phyloP scores from a whole-genome alignment of 2,888 invertebrate species.

The Kryphioiulus occultus region DNA sequence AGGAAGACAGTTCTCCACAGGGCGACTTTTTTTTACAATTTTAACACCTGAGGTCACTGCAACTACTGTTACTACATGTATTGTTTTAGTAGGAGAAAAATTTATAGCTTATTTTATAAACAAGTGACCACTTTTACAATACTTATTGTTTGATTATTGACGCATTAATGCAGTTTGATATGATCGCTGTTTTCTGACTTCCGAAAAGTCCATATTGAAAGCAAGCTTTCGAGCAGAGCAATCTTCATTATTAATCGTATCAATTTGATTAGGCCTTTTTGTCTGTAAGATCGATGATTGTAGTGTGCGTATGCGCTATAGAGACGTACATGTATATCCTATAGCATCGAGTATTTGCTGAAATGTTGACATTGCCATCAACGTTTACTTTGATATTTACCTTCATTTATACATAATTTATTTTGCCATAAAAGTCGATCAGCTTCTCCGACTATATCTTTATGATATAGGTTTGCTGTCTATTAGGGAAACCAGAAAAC shows the following conservation, averaged over 20 bases:
- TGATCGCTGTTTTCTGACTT: too few relatives aligned
- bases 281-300: background rate
- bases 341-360: background rate
- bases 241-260: background rate
- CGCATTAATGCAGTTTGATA: too few relatives aligned
- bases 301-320: background rate
- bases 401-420: constrained; percentile 29
- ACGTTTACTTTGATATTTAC: constrained; percentile 21
- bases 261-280: constrained; percentile 28
- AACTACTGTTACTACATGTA: too few relatives aligned
- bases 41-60: too few relatives aligned
- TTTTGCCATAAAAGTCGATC: constrained; percentile 7
- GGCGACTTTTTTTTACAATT: too few relatives aligned
- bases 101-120: too few relatives aligned
- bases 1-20: too few relatives aligned
- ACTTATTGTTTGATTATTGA: too few relatives aligned
- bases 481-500: background rate
- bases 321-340: background rate
- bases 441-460: background rate
- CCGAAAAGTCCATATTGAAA: background rate
- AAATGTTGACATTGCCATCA: constrained; percentile 27
- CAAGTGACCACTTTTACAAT: too few relatives aligned
- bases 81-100: too few relatives aligned
- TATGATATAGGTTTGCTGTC: background rate
- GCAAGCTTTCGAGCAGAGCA: background rate